phyloP scores from a whole-genome alignment of 1,140 invertebrate genomes.

The Drosophila prosaltans region DNA sequence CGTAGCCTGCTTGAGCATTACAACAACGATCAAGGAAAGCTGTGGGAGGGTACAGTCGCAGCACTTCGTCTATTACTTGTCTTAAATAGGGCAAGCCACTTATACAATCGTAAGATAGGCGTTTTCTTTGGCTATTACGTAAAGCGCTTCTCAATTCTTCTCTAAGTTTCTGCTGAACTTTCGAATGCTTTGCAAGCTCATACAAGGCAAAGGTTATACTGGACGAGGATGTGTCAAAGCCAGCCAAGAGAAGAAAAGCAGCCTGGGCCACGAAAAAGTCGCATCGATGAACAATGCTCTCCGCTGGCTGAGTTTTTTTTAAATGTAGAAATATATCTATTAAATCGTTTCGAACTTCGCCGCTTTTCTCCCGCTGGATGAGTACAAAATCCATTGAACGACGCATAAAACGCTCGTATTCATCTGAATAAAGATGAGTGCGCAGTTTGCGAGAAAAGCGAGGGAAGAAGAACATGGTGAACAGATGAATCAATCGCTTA shows the following conservation, averaged over 20 bases:
- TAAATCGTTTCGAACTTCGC: constrained; percentile 81
- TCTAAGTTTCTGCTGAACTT: constrained; percentile 82
- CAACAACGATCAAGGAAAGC: constrained; percentile 84
- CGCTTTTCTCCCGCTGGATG: constrained; percentile 59
- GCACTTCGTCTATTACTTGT: constrained; percentile 83
- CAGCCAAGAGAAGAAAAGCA: constrained; percentile 86
- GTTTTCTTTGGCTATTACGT: constrained; percentile 46
- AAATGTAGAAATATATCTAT: constrained; percentile 84
- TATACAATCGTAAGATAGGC: constrained; percentile 82
- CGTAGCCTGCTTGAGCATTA: constrained; percentile 57
- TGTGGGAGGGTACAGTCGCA: constrained; percentile 85
- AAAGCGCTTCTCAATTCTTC: constrained; percentile 80
- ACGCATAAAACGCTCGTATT: constrained; percentile 78
- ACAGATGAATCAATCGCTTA: constrained; percentile 67
- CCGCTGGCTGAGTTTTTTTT: constrained; percentile 49
- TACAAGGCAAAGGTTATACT: constrained; percentile 84
- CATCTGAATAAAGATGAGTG: constrained; percentile 63
- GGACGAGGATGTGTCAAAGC: constrained; percentile 84
- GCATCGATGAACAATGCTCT: constrained; percentile 45
- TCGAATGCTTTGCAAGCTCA: constrained; percentile 83
- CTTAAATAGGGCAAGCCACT: constrained; percentile 83
- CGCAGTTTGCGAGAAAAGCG: constrained; percentile 45
- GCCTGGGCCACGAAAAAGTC: constrained; percentile 86
- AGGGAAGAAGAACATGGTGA: constrained; percentile 83
- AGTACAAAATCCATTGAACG: constrained; percentile 76